Percentiles rank a stretch among this genome's conserved stretches.
These are phyloP conservation scores for Chromis chromis DNA, from an alignment of 2,797 vertebrate species.

Conservation along the genomic window DNA sequence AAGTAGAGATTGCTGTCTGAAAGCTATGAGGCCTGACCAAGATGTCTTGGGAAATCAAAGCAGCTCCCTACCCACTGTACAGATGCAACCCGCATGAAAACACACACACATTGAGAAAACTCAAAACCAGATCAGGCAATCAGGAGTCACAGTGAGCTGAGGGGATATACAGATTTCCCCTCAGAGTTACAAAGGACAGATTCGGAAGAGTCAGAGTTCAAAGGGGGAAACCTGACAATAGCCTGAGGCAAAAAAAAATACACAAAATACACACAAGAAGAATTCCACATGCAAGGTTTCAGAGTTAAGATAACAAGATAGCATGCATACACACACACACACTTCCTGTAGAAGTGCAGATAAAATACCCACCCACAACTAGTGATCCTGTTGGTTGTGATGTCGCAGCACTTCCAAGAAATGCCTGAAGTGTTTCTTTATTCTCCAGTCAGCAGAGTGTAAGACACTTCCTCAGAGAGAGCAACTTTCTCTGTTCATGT, in stretches of 20 bases:
- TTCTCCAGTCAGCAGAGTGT: conserved; percentile 56
- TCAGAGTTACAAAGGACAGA: conserved; percentile 33
- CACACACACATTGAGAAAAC: conserved; percentile 47
- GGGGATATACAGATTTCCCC: conserved; percentile 37
- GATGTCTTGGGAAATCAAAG: conserved; percentile 82
- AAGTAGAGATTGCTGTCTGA: conserved; percentile 70
- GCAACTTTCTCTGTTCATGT: conserved; percentile 23
- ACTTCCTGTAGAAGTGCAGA: conserved; percentile 31
- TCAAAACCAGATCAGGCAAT: conserved; percentile 45
- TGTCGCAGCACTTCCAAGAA: conserved; percentile 70
- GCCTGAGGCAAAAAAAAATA: neutral
- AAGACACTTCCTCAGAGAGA: conserved; percentile 40
- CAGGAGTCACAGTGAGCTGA: conserved; percentile 42
- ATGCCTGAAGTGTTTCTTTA: conserved; percentile 63
- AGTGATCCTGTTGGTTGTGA: conserved; percentile 58
- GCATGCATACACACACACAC: neutral
- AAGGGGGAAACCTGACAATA: conserved; percentile 8
- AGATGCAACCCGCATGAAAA: conserved; percentile 6
- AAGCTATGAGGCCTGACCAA: conserved; percentile 75
- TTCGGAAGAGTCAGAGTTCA: conserved; percentile 44
- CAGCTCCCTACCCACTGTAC: conserved; percentile 51
- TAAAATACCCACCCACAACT: conserved; percentile 45
- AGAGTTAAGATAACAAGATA: conserved; percentile 46
- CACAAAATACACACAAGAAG: conserved; percentile 11
- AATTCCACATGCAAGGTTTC: conserved; percentile 18